phyloP scores from a whole-genome alignment of 2,797 vertebrate genomes.

The Chelon labrosus region DNA sequence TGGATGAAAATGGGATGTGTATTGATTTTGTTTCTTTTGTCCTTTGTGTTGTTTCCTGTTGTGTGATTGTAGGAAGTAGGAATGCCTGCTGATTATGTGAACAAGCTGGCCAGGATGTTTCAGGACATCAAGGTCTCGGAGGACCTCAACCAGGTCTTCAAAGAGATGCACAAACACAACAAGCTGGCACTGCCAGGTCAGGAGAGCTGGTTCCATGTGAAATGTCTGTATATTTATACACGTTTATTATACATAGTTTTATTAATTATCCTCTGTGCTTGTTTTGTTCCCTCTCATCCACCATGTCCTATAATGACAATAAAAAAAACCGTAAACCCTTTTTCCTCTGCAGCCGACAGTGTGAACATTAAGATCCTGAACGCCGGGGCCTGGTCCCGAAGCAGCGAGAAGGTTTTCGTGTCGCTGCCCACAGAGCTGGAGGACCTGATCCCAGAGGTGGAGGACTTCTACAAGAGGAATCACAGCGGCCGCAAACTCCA shows the following conservation, averaged over 20 bases:
- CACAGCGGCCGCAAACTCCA: conserved; percentile 97
- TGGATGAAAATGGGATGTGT: too few relatives aligned
- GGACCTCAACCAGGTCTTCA: conserved; percentile 98
- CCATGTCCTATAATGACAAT: too few relatives aligned
- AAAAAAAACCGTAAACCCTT: too few relatives aligned
- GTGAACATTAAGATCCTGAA: conserved; percentile 99
- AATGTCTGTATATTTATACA: too few relatives aligned
- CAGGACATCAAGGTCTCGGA: conserved; percentile 99
- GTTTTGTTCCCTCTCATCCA: too few relatives aligned
- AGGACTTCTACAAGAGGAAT: conserved; percentile 99
- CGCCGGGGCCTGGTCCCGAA: conserved; percentile 97
- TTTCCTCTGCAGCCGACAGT: conserved; percentile 88
- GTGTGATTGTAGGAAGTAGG: conserved; percentile 91
- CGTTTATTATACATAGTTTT: too few relatives aligned
- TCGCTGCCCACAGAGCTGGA: conserved; percentile 96
- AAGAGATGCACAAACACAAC: conserved; percentile 99
- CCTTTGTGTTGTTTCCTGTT: background rate
- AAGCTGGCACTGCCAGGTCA: conserved; percentile 95
- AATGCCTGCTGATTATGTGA: conserved; percentile 98
- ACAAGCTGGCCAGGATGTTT: conserved; percentile 98
- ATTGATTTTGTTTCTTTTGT: too few relatives aligned
- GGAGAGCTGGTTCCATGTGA: too few relatives aligned
- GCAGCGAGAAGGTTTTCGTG: conserved; percentile 97
- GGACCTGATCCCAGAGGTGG: conserved; percentile 97
- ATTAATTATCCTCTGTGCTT: too few relatives aligned